Evolutionary conservation across 2,888 invertebrate genomes (phyloP), one percentile per base, ranked within the genome.

Genomic region (Glyphotaelius pellucidus): DNA sequence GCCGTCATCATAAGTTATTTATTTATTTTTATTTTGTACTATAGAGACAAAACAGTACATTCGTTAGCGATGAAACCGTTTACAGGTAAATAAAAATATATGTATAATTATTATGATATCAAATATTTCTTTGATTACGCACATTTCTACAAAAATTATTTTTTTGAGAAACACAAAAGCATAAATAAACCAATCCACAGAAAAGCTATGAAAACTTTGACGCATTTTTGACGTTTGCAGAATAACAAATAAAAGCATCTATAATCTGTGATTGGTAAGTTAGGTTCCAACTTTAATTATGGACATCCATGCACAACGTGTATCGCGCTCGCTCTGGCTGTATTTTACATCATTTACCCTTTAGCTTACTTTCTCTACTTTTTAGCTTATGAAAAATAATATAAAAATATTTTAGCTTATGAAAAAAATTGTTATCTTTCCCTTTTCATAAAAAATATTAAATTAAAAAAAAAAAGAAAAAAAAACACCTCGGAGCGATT

Each of bases 141-240:
- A 42, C 12, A 12, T 42, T 1, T 42, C 42, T 42, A 42, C 12
- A 42, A 42, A 42, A 42, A 42, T 1, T 12, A 42, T 42, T 11
- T 12, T 42, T 42, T 42, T 83, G 35, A 15, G 31, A 81, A 83
- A 83, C n/a, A n/a, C n/a, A n/a, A n/a, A n/a, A n/a, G n/a, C n/a
- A n/a, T n/a, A n/a, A n/a, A n/a, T n/a, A n/a, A n/a, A n/a, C n/a
- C n/a, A n/a, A n/a, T n/a, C n/a, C n/a, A 32, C 35, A 4, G 38
- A 81, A 81, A 81, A 83, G 19, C 19, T 19, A 9, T 2, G 25
- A 83, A 35, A 35, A 83, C 35, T 83, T 83, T 83, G 83, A 83
- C 83, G 38, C 35, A 35, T 35, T 25, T 83, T 83, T 83, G 83
- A 83, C 83, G 38, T 83, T 83, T 83, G 35, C 35, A 83, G 32